phyloP scores from a whole-genome alignment of 2,888 invertebrate species.

The Petrolisthes cinctipes region DNA sequence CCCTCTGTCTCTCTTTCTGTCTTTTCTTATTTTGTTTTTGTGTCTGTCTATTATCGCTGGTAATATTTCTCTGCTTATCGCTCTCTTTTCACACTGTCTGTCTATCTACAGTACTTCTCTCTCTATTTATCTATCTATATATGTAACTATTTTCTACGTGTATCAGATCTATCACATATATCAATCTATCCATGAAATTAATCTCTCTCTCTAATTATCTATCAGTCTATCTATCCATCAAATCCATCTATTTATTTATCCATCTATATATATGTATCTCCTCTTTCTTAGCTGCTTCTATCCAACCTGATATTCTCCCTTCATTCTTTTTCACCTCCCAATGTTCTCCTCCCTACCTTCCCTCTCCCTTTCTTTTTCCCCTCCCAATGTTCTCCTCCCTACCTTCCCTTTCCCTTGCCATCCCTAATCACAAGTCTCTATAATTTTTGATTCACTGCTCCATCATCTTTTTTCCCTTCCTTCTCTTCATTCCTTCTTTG shows the following conservation, averaged over 20 bases:
- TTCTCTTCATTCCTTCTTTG: not conserved
- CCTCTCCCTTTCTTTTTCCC: not conserved
- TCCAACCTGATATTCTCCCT: not conserved
- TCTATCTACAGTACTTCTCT: too few relatives aligned
- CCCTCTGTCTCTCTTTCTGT: not conserved
- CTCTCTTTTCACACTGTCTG: not conserved
- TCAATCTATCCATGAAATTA: not conserved
- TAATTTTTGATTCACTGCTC: too few relatives aligned
- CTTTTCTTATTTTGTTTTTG: not conserved
- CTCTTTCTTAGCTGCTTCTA: not conserved
- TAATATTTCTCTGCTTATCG: not conserved
- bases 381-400: not conserved
- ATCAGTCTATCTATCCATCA: too few relatives aligned
- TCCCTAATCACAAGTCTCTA: too few relatives aligned
- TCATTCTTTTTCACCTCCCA: not conserved
- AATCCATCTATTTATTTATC: too few relatives aligned
- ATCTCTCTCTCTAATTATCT: not conserved
- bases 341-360: not conserved
- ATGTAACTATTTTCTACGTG: not conserved
- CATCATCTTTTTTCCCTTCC: too few relatives aligned
- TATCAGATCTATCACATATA: not conserved
- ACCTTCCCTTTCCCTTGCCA: not conserved
- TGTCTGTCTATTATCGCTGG: not conserved
- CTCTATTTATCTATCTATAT: not conserved
- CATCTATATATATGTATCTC: not conserved